Percentiles rank a stretch among this genome's conserved stretches.
These are phyloP conservation scores for Periophthalmus magnuspinnatus DNA, from an alignment of 2,797 vertebrate species.

Conservation along the genomic window DNA sequence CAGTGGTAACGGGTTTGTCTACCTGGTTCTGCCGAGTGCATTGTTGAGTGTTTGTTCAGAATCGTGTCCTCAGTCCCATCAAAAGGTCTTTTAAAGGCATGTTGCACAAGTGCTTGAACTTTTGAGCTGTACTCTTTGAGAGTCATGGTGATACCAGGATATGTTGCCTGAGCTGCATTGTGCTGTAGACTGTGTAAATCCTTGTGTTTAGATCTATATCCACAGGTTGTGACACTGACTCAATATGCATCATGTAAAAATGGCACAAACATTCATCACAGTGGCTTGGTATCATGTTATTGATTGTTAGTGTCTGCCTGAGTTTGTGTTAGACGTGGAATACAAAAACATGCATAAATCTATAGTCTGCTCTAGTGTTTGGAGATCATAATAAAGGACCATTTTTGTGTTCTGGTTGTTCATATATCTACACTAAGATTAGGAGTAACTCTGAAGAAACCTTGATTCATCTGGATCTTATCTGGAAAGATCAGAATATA, in stretches of 20 bases:
- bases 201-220: neutral
- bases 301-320: conserved; percentile 39
- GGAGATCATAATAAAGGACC: conserved; percentile 35
- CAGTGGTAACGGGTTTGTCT: too few relatives aligned
- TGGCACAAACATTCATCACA: conserved; percentile 29
- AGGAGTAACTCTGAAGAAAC: neutral
- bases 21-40: too few relatives aligned
- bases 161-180: neutral
- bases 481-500: neutral
- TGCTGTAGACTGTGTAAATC: neutral
- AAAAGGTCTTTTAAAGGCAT: neutral
- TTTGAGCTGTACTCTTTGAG: neutral
- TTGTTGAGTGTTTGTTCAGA: neutral
- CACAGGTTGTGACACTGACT: conserved; percentile 17
- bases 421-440: neutral
- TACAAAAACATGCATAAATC: conserved; percentile 24
- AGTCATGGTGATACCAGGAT: neutral
- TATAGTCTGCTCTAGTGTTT: conserved; percentile 1
- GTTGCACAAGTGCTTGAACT: neutral
- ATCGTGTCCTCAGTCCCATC: neutral
- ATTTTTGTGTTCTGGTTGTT: conserved; percentile 20
- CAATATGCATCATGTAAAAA: conserved; percentile 24
- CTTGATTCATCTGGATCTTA: conserved; percentile 35
- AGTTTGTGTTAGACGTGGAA: conserved; percentile 42
- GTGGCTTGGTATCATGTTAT: conserved; percentile 27